Percentiles rank a stretch among this genome's conserved stretches.
Evolutionary conservation across 2,113 vertebrate genomes (phyloP).

Genomic region (Periophthalmodon schlosseri): DNA sequence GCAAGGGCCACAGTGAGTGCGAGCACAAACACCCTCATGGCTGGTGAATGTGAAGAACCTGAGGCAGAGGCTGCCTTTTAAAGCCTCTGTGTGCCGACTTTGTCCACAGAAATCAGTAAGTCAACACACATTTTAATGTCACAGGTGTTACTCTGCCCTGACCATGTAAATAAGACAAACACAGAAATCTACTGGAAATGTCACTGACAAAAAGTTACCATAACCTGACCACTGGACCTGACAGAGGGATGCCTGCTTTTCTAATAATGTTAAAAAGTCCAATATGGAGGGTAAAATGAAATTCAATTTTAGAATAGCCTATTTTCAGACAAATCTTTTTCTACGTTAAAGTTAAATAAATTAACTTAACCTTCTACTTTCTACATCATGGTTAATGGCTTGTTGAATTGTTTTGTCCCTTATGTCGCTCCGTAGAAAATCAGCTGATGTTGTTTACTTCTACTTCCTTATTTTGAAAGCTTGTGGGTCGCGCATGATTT

Average conservation of each 20-base stretch:
- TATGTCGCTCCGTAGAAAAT: constrained; percentile 24
- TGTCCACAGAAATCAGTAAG: constrained; percentile 45
- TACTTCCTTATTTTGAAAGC: not conserved
- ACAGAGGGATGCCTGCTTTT: not conserved
- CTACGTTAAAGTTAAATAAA: not conserved
- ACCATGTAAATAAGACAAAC: constrained; percentile 23
- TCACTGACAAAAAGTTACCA: constrained; percentile 27
- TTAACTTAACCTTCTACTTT: not conserved
- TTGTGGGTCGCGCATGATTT: not conserved
- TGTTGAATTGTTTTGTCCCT: constrained; percentile 28
- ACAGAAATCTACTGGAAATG: constrained; percentile 17
- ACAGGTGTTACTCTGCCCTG: constrained; percentile 42
- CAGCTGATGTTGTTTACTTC: not conserved
- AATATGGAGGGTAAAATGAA: not conserved
- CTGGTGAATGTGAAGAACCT: constrained; percentile 34
- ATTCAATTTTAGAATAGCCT: not conserved
- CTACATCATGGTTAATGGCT: too few species aligned
- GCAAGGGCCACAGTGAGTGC: constrained; percentile 61
- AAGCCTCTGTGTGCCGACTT: constrained; percentile 17
- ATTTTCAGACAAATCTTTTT: not conserved
- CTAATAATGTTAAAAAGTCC: not conserved
- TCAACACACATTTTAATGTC: constrained; percentile 18
- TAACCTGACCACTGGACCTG: constrained; percentile 34
- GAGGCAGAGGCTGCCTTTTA: constrained; percentile 39
- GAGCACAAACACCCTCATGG: constrained; percentile 69